phyloP scores from a whole-genome alignment of 2,113 vertebrate species.

The Motacilla tschutschensis region DNA sequence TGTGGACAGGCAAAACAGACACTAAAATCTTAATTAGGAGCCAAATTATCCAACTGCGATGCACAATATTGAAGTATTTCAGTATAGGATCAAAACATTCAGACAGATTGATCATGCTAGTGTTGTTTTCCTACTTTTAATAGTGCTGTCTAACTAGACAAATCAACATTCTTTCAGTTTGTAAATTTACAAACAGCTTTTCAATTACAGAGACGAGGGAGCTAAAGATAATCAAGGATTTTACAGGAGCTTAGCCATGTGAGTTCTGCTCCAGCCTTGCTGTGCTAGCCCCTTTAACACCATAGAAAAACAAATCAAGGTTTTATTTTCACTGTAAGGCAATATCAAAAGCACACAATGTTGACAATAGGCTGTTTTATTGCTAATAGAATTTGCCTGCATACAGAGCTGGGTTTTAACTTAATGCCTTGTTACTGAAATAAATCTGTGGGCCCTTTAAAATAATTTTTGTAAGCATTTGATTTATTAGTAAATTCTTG shows the following conservation, averaged over 20 bases:
- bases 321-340: constrained; percentile 43
- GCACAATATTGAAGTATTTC: background rate
- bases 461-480: background rate
- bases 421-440: background rate
- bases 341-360: constrained; percentile 9
- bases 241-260: background rate
- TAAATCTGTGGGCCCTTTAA: background rate
- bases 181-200: background rate
- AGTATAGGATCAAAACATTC: background rate
- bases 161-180: background rate
- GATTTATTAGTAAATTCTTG: background rate
- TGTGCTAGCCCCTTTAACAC: background rate
- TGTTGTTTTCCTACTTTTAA: background rate
- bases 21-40: constrained; percentile 24
- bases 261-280: constrained; percentile 6
- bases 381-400: constrained; percentile 12
- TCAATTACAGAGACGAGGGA: background rate
- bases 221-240: background rate
- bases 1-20: background rate
- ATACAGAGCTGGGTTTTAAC: background rate
- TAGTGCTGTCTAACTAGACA: background rate
- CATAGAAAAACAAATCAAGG: constrained; percentile 29
- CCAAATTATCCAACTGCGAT: constrained; percentile 22
- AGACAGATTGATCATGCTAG: background rate
- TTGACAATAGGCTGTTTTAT: background rate